Base-by-base conservation (phyloP, 1,140 invertebrate genomes). In the Belonocnema kinseyi region DNA sequence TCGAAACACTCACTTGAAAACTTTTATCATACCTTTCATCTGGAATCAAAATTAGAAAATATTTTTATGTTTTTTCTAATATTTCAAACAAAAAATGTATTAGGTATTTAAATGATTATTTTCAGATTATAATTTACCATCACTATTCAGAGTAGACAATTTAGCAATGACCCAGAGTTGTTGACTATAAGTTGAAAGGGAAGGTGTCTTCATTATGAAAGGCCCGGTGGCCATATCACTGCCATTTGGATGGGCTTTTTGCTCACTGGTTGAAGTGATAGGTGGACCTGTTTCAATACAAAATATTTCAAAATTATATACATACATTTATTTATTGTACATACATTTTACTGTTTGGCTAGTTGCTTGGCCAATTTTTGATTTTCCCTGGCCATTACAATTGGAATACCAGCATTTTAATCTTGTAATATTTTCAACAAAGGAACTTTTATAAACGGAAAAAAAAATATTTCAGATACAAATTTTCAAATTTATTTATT, bases 151-250 rank as follows among this genome's bases (percentile, higher is more conserved):
- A 7, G 97, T 98, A 16, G 95, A 92, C 83, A 98, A 93, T 88
- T 96, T 95, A 50, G 96, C 96, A 72, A 97, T 96, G 0, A 99
- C 91, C 97, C 98, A 99, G 72, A 99, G 88, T 88, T 99, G 97
- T 89, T 99, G 97, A 77, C 96, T 95, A 83, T 98, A 98, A 0
- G 97, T 96, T 8, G 96, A 96, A 85, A 99, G 91, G 14, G 94
- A 90, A 0, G 97, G 96, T 10, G 96, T 97, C 85, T 95, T 94
- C 91, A 99, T 94, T 70, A 95, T 93, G 90, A 97, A 99, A 14
- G 98, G 97, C 0, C 97, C 97, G 46, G 94, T 95, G 14, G 95
- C 94, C 83, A 97, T 93, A 46, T 94, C 92, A 78, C 92, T 95
- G n/a, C 94, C 90, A 83, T 94, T 94, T 83, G 83, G 94, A 85